Base-by-base conservation (phyloP, 2,797 vertebrate species). In the Chelon auratus region DNA sequence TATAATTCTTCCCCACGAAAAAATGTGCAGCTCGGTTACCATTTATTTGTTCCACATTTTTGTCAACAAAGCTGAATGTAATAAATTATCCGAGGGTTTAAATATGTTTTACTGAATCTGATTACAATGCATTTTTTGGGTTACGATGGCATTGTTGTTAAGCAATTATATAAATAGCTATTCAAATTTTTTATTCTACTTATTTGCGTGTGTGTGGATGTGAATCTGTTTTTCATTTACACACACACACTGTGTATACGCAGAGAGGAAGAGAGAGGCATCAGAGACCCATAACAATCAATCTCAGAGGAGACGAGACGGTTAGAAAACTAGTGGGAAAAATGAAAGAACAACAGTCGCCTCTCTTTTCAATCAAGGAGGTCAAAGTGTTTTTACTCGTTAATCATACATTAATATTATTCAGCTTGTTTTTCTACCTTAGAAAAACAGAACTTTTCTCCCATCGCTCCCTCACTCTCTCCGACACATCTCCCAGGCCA, bases 381-480 rank as follows among this genome's bases (percentile, higher is more conserved):
- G 88, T 85, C 84, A 61, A 75, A 62, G 75, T 88, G 89, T 89
- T 92, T 92, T 91, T 60, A 33, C 89, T 94, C 92, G 93, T 93
- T 93, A 94, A 93, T 94, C 93, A 93, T 83, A 80, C 83, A 92
- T 92, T 92, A 91, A 91, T 93, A 92, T 91, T 92, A 92, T 91
- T 92, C 73, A 68, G 86, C 26, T 33, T 93, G 89, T 93, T 93
- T 92, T 92, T 92, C 84, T 87, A 82, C 78, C 82, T 81, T 84
- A 78, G 78, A 83, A 85, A 92, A 91, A 91, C 81, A 89, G 59
- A 62, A 57, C 75, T 72, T 62, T 74, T 68, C 77, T 79, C 62
- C 69, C 65, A 59, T 85, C 72, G 75, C 67, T 64, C 74, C 45
- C 70, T 55, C 80, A 43, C 69, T 36, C 65, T 30, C 67, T 24